Base-by-base conservation (phyloP, 2,797 vertebrate species). In the Hyperoplus lanceolatus region DNA sequence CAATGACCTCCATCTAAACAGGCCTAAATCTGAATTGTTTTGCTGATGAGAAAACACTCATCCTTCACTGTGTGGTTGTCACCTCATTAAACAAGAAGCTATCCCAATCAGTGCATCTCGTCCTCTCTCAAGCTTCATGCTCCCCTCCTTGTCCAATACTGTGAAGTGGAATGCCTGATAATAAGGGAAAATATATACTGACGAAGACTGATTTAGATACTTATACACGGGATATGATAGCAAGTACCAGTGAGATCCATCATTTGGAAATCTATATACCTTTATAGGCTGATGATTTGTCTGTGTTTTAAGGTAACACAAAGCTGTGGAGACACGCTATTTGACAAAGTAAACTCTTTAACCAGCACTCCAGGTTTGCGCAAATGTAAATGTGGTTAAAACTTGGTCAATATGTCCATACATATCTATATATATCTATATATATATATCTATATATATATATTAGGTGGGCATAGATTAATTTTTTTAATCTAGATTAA, bases 1-100 rank as follows among this genome's bases (percentile, higher is more conserved):
- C 63, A 67, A 68, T 83, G 79, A 89, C 90, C 89, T 88, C 86
- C 74, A 85, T 89, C 87, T 80, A 75, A 90, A 89, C 73, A 80
- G 53, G 73, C 72, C 78, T 68, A 61, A 60, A 86, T 87, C 80
- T 81, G 83, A 80, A 85, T 89, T 77, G 78, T 67, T 54, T 63
- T 79, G 83, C 77, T 92, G 86, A 90, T 84, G 86, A 86, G 81
- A 87, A 89, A 89, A 91, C 81, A 75, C 79, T 92, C 85, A 83
- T 87, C 85, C 80, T 83, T 84, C 75, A 72, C 79, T 55, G 6
- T 73, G 73, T 76, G 69, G 58, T 71, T 85, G 81, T 87, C 84
- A 86, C 82, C 79, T 88, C 85, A 90, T 90, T 87, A 86, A 84
- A 71, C 65, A 70, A 54, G 64, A 64, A 75, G 73, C 83, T 72